Evolutionary conservation across 2,113 vertebrate species (phyloP).

Genomic region (Lontra canadensis): DNA sequence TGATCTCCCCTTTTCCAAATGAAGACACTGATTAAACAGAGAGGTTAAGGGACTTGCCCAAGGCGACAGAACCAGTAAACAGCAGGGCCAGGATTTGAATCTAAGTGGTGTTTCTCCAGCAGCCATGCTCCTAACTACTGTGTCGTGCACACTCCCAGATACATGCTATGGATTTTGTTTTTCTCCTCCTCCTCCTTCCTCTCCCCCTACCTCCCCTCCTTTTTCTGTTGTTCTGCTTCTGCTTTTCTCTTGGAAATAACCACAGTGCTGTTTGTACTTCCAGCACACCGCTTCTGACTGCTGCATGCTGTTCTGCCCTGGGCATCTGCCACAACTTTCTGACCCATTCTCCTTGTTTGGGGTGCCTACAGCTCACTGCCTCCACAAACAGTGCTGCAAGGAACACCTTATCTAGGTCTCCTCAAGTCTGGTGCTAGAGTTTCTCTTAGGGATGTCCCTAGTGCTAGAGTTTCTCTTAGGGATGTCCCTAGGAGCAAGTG

Average conservation of each 20-base stretch:
- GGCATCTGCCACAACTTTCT: too few relatives aligned
- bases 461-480: neutral
- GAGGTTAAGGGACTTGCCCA: neutral
- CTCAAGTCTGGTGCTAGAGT: neutral
- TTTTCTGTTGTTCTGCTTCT: too few relatives aligned
- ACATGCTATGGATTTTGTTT: neutral
- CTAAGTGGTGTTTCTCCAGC: neutral
- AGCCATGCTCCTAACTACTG: neutral
- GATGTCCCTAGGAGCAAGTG: too few relatives aligned
- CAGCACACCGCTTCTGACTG: neutral
- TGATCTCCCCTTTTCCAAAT: neutral
- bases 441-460: neutral
- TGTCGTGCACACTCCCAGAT: neutral
- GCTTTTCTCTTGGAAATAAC: neutral
- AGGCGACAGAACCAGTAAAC: neutral
- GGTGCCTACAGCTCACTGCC: neutral
- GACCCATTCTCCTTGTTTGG: neutral
- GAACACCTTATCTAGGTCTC: neutral
- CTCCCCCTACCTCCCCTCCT: too few relatives aligned
- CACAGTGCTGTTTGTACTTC: neutral
- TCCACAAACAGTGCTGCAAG: neutral
- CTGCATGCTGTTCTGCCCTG: rapidly evolving
- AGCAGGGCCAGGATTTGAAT: neutral
- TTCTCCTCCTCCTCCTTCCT: too few relatives aligned
- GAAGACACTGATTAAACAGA: neutral